Evolutionary conservation across 2,888 invertebrate genomes (phyloP).

Genomic region (Erebia epiphron): DNA sequence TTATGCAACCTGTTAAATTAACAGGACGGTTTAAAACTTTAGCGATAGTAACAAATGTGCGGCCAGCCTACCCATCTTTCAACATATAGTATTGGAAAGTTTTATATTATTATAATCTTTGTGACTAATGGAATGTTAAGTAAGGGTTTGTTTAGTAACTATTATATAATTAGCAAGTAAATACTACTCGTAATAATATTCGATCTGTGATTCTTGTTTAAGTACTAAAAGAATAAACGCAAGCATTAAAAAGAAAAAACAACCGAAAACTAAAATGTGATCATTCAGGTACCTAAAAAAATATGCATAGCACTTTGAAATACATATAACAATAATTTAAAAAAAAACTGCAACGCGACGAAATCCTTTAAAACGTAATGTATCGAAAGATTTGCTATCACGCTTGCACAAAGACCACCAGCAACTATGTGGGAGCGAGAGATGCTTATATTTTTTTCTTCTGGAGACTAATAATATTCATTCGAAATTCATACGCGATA

Average conservation of each 20-base stretch:
- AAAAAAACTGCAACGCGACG: no score
- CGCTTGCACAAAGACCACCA: background rate
- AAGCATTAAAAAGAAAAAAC: background rate
- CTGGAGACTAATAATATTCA: background rate
- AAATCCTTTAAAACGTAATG: no score
- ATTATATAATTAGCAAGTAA: background rate
- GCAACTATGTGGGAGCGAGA: background rate
- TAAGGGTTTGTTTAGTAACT: background rate
- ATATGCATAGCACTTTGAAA: no score
- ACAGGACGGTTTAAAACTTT: no score
- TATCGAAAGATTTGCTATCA: background rate
- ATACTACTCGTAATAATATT: background rate
- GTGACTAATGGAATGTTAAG: background rate
- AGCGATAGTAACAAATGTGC: background rate
- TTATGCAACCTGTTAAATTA: no score
- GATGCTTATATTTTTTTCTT: no score
- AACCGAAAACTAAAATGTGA: no score
- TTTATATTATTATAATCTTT: background rate
- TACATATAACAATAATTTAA: no score
- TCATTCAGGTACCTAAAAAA: no score
- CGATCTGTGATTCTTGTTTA: conserved; percentile 1
- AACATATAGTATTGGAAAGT: background rate
- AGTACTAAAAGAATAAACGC: background rate
- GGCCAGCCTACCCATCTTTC: background rate
- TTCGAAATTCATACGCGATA: no score